Evolutionary conservation across 2,797 vertebrate species (phyloP).

Genomic region (Furcifer pardalis): DNA sequence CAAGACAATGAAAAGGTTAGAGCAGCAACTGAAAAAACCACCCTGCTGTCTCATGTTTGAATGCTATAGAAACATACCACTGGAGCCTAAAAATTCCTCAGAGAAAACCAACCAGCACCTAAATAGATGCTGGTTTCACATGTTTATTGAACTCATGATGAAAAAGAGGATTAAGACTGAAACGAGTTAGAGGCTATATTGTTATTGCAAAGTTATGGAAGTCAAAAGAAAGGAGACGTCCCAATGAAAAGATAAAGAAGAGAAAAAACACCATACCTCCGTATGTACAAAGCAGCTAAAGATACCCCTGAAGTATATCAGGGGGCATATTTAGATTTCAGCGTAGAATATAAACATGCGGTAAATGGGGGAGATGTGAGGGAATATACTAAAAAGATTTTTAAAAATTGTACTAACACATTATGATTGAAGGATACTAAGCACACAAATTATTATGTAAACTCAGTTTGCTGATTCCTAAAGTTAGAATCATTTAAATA

Average conservation of each 20-base stretch:
- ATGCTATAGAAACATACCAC: conserved; percentile 75
- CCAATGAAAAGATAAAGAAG: conserved; percentile 8
- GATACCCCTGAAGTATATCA: conserved; percentile 16
- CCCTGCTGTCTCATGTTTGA: conserved; percentile 67
- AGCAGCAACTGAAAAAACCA: conserved; percentile 69
- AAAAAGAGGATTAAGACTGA: conserved; percentile 48
- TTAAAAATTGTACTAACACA: conserved; percentile 20
- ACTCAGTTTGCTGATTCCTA: conserved; percentile 34
- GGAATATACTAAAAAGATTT: conserved; percentile 49
- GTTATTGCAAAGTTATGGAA: conserved; percentile 63
- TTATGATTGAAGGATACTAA: conserved; percentile 12
- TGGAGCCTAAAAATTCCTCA: conserved; percentile 76
- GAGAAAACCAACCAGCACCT: conserved; percentile 77
- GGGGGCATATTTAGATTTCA: conserved; percentile 46
- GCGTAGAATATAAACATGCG: conserved; percentile 49
- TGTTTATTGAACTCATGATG: conserved; percentile 75
- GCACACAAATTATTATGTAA: not conserved
- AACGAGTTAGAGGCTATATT: conserved; percentile 67
- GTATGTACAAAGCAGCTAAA: conserved; percentile 71
- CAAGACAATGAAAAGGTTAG: conserved; percentile 78
- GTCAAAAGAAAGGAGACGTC: conserved; percentile 63
- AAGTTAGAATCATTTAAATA: not conserved
- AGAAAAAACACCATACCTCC: conserved; percentile 68
- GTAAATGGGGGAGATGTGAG: conserved; percentile 43
- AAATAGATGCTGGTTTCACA: conserved; percentile 74